Evolutionary conservation across 1,140 invertebrate species (phyloP).

Genomic region (Euura lappo): DNA sequence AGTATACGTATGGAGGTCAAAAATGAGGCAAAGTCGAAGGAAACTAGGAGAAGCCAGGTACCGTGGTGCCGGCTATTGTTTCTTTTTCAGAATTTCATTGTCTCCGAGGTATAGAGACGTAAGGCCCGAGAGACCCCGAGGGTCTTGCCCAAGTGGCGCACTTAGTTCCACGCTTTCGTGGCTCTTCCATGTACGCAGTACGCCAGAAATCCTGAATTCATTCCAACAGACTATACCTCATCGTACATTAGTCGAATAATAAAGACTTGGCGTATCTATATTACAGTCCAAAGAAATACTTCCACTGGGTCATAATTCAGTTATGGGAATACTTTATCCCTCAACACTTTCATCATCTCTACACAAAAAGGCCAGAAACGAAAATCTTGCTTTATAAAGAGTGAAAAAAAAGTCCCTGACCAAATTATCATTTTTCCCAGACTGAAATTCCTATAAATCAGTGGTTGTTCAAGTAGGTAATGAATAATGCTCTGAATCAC

Average conservation of each 20-base stretch:
- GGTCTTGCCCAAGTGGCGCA: slow-evolving; percentile 52
- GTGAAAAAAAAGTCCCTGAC: neutral
- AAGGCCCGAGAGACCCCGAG: slow-evolving; percentile 17
- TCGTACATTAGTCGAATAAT: neutral
- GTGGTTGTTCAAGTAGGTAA: no score
- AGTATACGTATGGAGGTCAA: slow-evolving; percentile 33
- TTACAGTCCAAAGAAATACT: neutral
- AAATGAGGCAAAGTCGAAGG: slow-evolving; percentile 33
- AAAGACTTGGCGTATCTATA: neutral
- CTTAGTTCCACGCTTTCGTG: slow-evolving; percentile 59
- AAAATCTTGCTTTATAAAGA: no score
- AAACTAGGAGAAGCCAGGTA: slow-evolving; percentile 31
- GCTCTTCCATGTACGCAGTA: slow-evolving; percentile 31
- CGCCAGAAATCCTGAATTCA: slow-evolving; percentile 11
- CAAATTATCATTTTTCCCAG: neutral
- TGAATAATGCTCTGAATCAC: no score
- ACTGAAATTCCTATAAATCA: no score
- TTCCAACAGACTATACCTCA: neutral
- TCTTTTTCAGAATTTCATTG: slow-evolving; percentile 23
- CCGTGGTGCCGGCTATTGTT: slow-evolving; percentile 57
- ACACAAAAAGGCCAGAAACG: no score
- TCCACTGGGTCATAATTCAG: no score
- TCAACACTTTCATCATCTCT: no score
- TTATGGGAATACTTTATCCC: no score
- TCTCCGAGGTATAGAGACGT: neutral